phyloP scores from a whole-genome alignment of 2,113 vertebrate species.

The Anser brachyrhynchus region DNA sequence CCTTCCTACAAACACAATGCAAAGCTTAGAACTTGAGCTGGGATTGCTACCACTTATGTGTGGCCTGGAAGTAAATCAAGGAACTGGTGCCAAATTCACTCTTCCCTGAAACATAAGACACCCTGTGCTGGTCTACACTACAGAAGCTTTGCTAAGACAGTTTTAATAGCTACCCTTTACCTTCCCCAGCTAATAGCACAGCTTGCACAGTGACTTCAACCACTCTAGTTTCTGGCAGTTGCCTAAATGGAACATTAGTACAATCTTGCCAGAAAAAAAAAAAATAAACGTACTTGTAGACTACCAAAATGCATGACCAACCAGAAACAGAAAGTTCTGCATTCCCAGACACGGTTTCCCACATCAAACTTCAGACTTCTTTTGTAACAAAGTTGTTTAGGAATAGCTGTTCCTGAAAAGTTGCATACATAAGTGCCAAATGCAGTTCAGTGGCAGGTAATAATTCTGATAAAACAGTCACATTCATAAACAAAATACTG shows the following conservation, averaged over 20 bases:
- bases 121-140: background rate
- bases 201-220: background rate
- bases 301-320: background rate
- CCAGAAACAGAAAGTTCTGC: background rate
- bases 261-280: background rate
- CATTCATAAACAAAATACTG: background rate
- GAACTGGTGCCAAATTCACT: background rate
- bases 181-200: background rate
- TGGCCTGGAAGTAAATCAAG: background rate
- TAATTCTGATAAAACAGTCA: background rate
- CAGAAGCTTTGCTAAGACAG: background rate
- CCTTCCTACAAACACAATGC: background rate
- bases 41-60: background rate
- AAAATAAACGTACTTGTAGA: background rate
- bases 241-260: background rate
- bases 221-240: background rate
- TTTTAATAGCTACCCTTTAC: background rate
- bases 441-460: background rate
- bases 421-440: background rate
- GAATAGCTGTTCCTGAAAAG: background rate
- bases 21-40: background rate
- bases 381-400: background rate
- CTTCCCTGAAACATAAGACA: background rate
- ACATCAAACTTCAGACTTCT: background rate
- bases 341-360: background rate